phyloP scores from a whole-genome alignment of 2,113 vertebrate genomes.

The Crotophaga sulcirostris region DNA sequence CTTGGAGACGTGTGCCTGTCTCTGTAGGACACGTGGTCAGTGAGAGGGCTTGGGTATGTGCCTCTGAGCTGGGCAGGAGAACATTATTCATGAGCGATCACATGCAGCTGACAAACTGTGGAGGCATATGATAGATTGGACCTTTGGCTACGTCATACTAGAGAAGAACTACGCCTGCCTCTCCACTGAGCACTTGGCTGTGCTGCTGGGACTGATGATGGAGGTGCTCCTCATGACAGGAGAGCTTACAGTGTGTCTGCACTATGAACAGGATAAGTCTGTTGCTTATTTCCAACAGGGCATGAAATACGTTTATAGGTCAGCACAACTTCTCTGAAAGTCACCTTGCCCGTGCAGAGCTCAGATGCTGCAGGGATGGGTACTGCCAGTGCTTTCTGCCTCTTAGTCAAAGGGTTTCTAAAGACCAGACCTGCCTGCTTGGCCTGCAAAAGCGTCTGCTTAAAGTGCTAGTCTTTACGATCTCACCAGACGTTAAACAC shows the following conservation, averaged over 20 bases:
- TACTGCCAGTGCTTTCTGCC: background rate
- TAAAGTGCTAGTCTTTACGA: background rate
- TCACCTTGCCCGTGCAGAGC: background rate
- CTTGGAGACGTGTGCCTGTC: background rate
- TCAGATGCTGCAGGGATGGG: background rate
- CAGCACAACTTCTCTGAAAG: background rate
- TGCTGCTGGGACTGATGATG: background rate
- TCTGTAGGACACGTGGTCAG: fast-evolving
- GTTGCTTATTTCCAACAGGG: background rate
- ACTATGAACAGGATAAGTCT: background rate
- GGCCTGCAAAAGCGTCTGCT: background rate
- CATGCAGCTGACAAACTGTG: background rate
- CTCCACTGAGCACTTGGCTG: background rate
- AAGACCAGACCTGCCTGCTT: background rate
- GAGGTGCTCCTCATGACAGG: background rate
- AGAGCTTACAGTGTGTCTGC: background rate
- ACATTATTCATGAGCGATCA: background rate
- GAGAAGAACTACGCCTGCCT: background rate
- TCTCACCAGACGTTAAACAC: background rate
- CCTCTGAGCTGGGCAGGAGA: slow-evolving; percentile 1
- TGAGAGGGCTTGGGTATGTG: background rate
- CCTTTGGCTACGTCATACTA: background rate
- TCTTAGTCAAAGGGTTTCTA: background rate
- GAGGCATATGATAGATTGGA: background rate
- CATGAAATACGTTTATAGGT: background rate